A percentile compares a stretch with the other conserved stretches of the same genome.
Conservation (phyloP, 2,113 vertebrate species). For the Hippotragus niger region DNA sequence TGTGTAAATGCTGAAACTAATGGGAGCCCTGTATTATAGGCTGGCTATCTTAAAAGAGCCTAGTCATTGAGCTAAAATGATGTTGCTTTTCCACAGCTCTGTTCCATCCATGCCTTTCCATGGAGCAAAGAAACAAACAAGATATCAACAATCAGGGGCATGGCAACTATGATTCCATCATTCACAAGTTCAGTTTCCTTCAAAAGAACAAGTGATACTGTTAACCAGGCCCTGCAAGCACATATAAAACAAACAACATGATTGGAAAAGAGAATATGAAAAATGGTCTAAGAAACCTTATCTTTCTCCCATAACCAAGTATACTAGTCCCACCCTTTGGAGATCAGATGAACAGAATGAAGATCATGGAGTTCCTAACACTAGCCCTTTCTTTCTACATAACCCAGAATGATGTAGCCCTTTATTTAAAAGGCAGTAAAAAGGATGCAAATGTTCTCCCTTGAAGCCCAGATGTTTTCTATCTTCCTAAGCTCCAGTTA, state of each 20-base stretch:
- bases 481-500: conserved; percentile 64
- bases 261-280: neutral
- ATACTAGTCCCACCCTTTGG: neutral
- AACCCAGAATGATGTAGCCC: conserved; percentile 11
- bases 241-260: neutral
- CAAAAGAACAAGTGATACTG: neutral
- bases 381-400: neutral
- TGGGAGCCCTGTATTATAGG: neutral
- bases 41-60: neutral
- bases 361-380: neutral
- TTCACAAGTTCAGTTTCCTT: conserved; percentile 1
- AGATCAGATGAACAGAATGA: neutral
- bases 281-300: neutral
- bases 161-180: neutral
- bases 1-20: neutral
- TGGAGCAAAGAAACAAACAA: conserved; percentile 1
- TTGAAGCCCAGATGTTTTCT: conserved; percentile 70
- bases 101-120: neutral
- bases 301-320: neutral
- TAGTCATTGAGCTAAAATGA: neutral
- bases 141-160: neutral
- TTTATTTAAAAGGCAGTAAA: conserved; percentile 40
- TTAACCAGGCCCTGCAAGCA: neutral
- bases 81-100: neutral
- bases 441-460: conserved; percentile 3